Percentiles rank a stretch among this genome's conserved stretches.
These are phyloP conservation scores for Artibeus lituratus DNA, from an alignment of 2,797 vertebrate species.

Conservation along the genomic window DNA sequence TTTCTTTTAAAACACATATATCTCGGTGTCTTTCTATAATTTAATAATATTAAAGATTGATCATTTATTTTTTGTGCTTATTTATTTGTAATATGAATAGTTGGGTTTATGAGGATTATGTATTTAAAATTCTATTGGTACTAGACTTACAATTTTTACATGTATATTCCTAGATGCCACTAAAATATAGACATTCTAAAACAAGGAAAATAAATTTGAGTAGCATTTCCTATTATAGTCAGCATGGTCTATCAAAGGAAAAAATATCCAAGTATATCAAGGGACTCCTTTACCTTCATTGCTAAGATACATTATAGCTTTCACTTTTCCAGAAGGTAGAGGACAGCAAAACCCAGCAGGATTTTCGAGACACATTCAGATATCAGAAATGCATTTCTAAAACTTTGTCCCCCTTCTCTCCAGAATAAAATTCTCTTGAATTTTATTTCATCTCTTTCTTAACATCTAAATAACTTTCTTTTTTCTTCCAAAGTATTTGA, in stretches of 20 bases:
- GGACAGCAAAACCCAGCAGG: background rate
- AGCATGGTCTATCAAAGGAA: background rate
- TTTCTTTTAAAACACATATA: background rate
- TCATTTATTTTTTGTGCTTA: background rate
- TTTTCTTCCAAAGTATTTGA: background rate
- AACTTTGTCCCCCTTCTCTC: background rate
- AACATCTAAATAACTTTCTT: background rate
- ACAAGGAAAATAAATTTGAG: background rate
- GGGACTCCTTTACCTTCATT: background rate
- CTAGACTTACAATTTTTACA: background rate
- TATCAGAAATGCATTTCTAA: background rate
- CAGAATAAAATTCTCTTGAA: background rate
- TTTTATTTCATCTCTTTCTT: background rate
- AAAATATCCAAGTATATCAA: background rate
- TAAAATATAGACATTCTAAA: background rate
- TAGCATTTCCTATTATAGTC: background rate
- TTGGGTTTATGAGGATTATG: background rate
- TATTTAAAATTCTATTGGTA: background rate
- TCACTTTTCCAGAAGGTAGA: background rate
- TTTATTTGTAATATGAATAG: background rate
- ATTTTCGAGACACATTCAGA: background rate
- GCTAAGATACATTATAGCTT: background rate
- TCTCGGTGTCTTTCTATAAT: background rate
- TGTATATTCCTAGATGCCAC: background rate
- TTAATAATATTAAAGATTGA: background rate